Evolutionary conservation across 2,113 vertebrate species (phyloP).

Genomic region (Oreotrochilus melanogaster): DNA sequence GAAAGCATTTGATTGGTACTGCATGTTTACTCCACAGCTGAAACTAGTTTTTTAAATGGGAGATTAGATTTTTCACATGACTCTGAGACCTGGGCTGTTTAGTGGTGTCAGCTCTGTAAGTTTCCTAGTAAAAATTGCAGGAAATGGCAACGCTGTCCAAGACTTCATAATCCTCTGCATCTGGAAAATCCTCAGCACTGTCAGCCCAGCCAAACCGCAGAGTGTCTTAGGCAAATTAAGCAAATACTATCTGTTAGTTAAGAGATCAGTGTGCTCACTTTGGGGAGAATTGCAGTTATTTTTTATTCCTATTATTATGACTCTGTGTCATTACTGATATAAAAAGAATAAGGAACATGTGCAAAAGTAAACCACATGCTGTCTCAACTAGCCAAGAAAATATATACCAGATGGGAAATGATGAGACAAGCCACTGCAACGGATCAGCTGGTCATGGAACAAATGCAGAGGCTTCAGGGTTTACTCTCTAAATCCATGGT

Average conservation of each 20-base stretch:
- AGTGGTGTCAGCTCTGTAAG: background rate
- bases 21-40: background rate
- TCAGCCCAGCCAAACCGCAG: background rate
- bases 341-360: slow-evolving; percentile 65
- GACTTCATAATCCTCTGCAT: background rate
- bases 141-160: background rate
- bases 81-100: background rate
- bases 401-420: slow-evolving; percentile 50
- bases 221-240: background rate
- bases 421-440: background rate
- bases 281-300: background rate
- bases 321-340: slow-evolving; percentile 57
- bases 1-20: background rate
- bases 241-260: background rate
- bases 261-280: background rate
- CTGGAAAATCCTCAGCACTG: background rate
- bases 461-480: background rate
- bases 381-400: slow-evolving; percentile 60
- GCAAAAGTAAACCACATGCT: slow-evolving; percentile 55
- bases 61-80: background rate
- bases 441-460: background rate
- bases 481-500: background rate
- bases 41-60: background rate
- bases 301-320: slow-evolving; percentile 49
- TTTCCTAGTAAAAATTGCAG: background rate